Base-by-base conservation (phyloP, 2,888 invertebrate genomes). In the Agrenia bidenticulata region DNA sequence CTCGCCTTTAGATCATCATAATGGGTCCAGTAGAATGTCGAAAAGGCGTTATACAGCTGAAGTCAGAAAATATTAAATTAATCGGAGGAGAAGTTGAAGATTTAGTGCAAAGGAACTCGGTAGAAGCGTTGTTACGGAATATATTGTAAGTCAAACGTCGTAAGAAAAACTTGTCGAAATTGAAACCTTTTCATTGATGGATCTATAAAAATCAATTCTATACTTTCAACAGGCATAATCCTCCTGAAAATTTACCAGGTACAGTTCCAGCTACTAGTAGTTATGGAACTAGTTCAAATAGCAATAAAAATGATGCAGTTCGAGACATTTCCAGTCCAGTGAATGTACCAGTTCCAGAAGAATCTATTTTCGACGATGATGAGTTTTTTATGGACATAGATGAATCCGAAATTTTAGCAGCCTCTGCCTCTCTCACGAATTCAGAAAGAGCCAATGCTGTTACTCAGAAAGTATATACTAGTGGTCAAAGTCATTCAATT, bases 71-170 rank as follows among this genome's bases (percentile, higher is more conserved):
- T 56, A 78, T 89, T 4, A 83, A 84, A 69, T 79, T 88, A 63
- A 78, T 90, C 0, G 90, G 90, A 0, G 91, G 91, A 0, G 88
- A 89, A 79, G 87, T 89, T 0, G 87, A 88, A 54, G 84, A 83
- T 60, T 79, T 88, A 26, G 78, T 83, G 0, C 77, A 84, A 1
- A 76, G 81, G 1, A 86, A 88, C 79, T 85, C 86, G 0, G 78
- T 84, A 9, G 85, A 87, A 74, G 86, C 86, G 70, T 78, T 87
- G 5, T 77, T 89, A 51, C 84, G 86, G 1, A 78, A 83, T 74
- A 83, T 82, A 69, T 78, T 89, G 77, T 81, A 78, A 79, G 79
- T 77, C 23, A 27, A 42, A 83, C 82, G 69, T 78, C 89, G 77
- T 81, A 78, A 79, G 79, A 77, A 21, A 27, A 42, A 32, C 11